Evolutionary conservation across 92 coral and sea anemone genomes (phyloP).

Genomic region (Porites rus): DNA sequence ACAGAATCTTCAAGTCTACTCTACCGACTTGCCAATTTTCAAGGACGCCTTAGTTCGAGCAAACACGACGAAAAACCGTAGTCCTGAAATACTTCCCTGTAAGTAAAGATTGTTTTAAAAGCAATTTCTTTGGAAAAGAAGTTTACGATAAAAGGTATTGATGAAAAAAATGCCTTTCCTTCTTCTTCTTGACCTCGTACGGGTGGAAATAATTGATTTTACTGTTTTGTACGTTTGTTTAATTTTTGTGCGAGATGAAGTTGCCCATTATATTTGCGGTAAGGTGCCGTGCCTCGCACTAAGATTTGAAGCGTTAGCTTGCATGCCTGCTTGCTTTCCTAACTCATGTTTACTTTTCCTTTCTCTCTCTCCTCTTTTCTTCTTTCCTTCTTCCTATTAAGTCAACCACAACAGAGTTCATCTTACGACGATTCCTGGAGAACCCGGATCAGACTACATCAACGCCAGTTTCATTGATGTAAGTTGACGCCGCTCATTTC

Average conservation of each 20-base stretch:
- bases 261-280: too few species aligned
- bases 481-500: conserved; percentile 37
- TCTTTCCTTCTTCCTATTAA: conserved; percentile 10
- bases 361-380: not conserved
- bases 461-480: conserved; percentile 98
- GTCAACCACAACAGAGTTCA: conserved; percentile 88
- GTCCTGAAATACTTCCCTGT: conserved; percentile 90
- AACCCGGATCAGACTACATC: conserved; percentile 84
- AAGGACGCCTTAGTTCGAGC: conserved; percentile 72
- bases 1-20: conserved; percentile 74
- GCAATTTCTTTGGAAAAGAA: too few species aligned
- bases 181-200: too few species aligned
- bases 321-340: too few species aligned
- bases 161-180: too few species aligned
- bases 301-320: too few species aligned
- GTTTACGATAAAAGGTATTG: too few species aligned
- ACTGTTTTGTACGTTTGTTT: too few species aligned
- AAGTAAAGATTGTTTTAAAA: conserved; percentile 35
- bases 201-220: too few species aligned
- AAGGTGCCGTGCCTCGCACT: too few species aligned
- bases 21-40: conserved; percentile 58
- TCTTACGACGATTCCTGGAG: conserved; percentile 64
- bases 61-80: conserved; percentile 89
- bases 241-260: too few species aligned
- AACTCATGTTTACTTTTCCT: too few species aligned